Conservation (phyloP, 1,140 invertebrate genomes). For the Achatina immaculata region DNA sequence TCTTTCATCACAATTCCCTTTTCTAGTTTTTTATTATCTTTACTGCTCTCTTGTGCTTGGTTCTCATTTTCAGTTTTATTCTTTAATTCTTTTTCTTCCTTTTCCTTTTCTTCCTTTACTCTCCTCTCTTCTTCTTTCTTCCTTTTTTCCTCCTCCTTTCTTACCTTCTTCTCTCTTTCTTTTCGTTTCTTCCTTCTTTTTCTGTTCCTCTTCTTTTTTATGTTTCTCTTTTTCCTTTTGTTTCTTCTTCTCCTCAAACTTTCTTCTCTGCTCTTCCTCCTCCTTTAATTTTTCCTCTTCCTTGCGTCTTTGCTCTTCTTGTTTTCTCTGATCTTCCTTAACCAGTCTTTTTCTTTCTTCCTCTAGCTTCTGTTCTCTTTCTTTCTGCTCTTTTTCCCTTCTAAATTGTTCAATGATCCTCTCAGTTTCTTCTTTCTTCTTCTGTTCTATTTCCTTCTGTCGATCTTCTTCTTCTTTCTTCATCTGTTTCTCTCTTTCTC, state of each 20-base stretch:
- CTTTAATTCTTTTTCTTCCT: neutral
- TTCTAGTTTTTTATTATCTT: too few relatives aligned
- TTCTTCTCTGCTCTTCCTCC: constrained; percentile 9
- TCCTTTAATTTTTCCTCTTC: neutral
- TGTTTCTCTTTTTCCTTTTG: neutral
- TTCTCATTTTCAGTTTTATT: too few relatives aligned
- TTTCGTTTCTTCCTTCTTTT: neutral
- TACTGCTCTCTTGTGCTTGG: too few relatives aligned
- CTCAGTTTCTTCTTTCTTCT: constrained; percentile 1
- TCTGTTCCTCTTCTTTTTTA: neutral
- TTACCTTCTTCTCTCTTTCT: neutral
- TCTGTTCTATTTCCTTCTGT: neutral
- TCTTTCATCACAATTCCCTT: neutral
- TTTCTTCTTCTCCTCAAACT: neutral
- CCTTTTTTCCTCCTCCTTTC: neutral
- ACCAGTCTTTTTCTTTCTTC: neutral
- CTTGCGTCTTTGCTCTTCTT: neutral
- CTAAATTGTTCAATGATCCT: neutral
- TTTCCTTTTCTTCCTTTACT: neutral
- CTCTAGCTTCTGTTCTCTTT: neutral
- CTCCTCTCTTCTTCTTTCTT: neutral
- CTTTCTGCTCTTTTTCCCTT: neutral
- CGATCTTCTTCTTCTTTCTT: constrained; percentile 11
- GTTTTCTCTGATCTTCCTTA: neutral
- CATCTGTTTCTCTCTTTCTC: neutral